phyloP scores from a whole-genome alignment of 1,140 invertebrate species.

The Pseudoatta argentina region DNA sequence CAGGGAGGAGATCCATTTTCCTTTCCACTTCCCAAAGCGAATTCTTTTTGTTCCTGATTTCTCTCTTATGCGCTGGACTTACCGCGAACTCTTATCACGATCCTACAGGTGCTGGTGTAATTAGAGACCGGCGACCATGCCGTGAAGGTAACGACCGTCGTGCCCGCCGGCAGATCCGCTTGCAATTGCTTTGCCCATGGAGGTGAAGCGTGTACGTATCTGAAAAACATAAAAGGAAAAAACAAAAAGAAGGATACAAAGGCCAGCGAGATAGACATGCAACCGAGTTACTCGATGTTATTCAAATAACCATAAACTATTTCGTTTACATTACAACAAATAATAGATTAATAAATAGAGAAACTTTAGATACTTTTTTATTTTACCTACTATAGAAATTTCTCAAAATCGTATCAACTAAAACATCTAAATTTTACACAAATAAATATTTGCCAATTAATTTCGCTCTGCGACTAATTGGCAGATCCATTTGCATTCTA shows the following conservation, averaged over 20 bases:
- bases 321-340: not conserved
- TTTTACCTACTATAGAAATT: not conserved
- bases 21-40: conserved; percentile 23
- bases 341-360: not conserved
- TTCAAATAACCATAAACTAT: not conserved
- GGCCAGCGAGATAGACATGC: not conserved
- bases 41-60: conserved; percentile 20
- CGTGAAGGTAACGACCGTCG: conserved; percentile 88
- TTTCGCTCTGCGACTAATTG: not conserved
- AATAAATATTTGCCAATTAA: not conserved
- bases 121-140: conserved; percentile 87
- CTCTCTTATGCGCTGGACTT: conserved; percentile 64
- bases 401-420: not conserved
- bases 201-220: conserved; percentile 88
- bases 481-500: not conserved
- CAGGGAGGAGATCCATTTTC: conserved; percentile 4
- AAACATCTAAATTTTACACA: not conserved
- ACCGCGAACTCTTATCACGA: conserved; percentile 89
- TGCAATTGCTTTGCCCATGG: conserved; percentile 89
- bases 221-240: conserved; percentile 73
- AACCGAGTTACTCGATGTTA: not conserved
- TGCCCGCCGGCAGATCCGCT: conserved; percentile 88
- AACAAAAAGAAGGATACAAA: not conserved
- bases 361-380: not conserved
- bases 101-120: conserved; percentile 87